phyloP scores from a whole-genome alignment of 2,797 vertebrate genomes.

The Phrynocephalus vlangalii region DNA sequence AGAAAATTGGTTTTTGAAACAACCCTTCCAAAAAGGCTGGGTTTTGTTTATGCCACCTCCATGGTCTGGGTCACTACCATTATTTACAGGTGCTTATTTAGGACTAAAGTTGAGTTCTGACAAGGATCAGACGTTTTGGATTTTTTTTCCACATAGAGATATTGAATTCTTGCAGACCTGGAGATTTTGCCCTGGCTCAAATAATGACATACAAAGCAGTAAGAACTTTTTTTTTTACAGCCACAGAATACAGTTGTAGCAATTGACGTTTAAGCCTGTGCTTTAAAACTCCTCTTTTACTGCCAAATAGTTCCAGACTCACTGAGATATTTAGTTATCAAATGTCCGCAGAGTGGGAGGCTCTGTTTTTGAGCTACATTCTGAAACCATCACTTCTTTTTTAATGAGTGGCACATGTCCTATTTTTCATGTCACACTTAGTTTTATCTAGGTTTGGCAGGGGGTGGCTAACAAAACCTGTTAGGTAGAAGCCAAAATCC shows the following conservation, averaged over 20 bases:
- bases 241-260: background rate
- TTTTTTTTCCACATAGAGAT: background rate
- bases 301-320: background rate
- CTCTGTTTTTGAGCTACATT: background rate
- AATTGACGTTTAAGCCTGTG: background rate
- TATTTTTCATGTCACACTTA: background rate
- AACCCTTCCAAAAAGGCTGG: background rate
- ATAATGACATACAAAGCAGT: background rate
- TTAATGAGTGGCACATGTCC: too few species aligned
- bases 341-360: too few species aligned
- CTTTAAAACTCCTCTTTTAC: background rate
- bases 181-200: background rate
- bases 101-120: too few species aligned
- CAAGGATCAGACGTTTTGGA: too few species aligned
- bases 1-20: too few species aligned
- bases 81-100: background rate
- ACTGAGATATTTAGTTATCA: background rate
- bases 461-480: background rate
- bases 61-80: too few species aligned
- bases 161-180: background rate
- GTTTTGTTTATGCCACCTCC: background rate
- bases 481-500: background rate
- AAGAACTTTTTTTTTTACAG: background rate
- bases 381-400: background rate
- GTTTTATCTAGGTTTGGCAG: background rate